Evolutionary conservation across 2,797 vertebrate species (phyloP).

Genomic region (Spinus pinus): DNA sequence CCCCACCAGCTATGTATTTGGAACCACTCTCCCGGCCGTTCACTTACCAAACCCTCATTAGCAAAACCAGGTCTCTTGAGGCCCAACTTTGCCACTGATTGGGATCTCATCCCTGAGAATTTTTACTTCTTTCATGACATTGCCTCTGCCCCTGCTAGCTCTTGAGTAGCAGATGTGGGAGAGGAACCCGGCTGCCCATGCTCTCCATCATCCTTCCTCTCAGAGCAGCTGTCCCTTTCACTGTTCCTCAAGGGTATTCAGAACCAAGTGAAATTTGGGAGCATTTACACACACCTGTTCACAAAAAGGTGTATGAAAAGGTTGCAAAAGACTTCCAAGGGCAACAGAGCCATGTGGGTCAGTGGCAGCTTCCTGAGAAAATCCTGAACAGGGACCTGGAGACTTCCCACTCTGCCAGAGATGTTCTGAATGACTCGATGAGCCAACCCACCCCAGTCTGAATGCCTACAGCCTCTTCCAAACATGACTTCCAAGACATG

Average conservation of each 20-base stretch:
- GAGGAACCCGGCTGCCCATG: not conserved
- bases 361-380: not conserved
- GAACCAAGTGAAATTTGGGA: not conserved
- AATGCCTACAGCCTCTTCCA: not conserved
- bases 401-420: not conserved
- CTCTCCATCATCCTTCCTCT: not conserved
- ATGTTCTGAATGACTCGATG: not conserved
- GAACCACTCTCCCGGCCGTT: not conserved
- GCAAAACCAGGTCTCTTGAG: not conserved
- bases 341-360: not conserved
- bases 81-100: not conserved
- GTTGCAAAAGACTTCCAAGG: not conserved
- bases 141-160: not conserved
- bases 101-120: not conserved
- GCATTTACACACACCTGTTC: not conserved
- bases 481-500: not conserved
- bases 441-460: not conserved
- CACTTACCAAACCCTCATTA: rapidly evolving
- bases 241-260: not conserved
- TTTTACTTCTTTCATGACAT: not conserved
- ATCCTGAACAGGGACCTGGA: not conserved
- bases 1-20: not conserved
- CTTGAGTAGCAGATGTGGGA: not conserved
- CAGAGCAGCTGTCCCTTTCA: not conserved
- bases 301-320: not conserved